phyloP scores from a whole-genome alignment of 23 tunicate species.

The Clavelina lepadiformis region DNA sequence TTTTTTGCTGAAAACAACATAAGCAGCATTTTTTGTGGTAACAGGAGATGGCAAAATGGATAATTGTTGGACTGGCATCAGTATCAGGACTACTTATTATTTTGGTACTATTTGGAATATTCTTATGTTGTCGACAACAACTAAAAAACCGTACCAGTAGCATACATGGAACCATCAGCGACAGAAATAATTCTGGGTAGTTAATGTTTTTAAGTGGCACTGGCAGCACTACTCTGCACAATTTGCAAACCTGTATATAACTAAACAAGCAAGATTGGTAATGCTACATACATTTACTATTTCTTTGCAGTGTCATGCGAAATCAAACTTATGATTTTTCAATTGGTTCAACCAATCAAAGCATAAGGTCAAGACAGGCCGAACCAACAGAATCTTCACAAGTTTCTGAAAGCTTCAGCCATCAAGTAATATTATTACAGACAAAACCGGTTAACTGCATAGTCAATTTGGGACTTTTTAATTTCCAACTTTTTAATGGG shows the following conservation, averaged over 20 bases:
- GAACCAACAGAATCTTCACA: conserved; percentile 51
- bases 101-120: conserved; percentile 23
- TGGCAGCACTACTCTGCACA: background rate
- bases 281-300: background rate
- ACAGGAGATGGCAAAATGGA: conserved; percentile 63
- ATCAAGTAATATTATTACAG: conserved; percentile 27
- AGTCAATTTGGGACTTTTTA: no score
- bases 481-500: no score
- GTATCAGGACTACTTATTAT: conserved; percentile 36
- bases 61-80: conserved; percentile 47
- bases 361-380: conserved; percentile 55
- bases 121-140: conserved; percentile 47
- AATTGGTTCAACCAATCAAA: conserved; percentile 55
- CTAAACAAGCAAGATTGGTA: background rate
- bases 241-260: background rate
- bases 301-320: conserved; percentile 34
- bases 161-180: conserved; percentile 33
- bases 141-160: background rate
- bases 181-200: conserved; percentile 41
- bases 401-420: conserved; percentile 62
- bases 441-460: background rate
- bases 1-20: no score
- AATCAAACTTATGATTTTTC: conserved; percentile 69
- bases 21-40: no score
- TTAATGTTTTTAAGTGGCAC: background rate